Evolutionary conservation across 1,140 invertebrate genomes (phyloP).

Genomic region (Meloidogyne exigua): DNA sequence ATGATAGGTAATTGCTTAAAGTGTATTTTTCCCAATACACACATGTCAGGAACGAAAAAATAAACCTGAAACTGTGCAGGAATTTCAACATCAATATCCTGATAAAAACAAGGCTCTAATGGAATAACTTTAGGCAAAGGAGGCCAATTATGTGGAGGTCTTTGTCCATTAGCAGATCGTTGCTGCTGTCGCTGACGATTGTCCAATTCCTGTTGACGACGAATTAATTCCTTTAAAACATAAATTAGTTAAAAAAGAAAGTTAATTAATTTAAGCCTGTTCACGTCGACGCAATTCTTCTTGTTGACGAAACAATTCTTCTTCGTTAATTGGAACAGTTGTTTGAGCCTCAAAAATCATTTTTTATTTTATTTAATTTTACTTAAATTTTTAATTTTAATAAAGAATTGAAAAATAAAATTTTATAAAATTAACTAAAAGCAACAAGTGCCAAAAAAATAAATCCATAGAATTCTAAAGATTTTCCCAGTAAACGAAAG

Average conservation of each 20-base stretch:
- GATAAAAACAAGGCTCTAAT: slow-evolving; percentile 93
- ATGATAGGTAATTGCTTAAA: too few species aligned
- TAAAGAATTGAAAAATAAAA: neutral
- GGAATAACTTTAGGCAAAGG: slow-evolving; percentile 85
- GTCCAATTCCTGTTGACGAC: slow-evolving; percentile 62
- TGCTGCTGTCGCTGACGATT: slow-evolving; percentile 30
- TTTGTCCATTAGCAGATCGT: neutral
- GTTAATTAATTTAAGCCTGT: slow-evolving; percentile 23
- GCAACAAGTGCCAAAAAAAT: neutral
- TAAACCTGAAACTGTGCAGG: slow-evolving; percentile 78
- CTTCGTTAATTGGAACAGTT: slow-evolving; percentile 37
- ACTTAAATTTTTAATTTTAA: neutral
- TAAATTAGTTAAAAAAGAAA: neutral
- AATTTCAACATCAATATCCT: slow-evolving; percentile 97
- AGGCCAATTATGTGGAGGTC: slow-evolving; percentile 79
- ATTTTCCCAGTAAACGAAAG: neutral
- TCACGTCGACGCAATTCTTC: slow-evolving; percentile 58
- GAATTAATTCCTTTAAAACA: slow-evolving; percentile 43
- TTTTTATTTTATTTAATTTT: neutral
- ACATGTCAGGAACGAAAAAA: too few species aligned
- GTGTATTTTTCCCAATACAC: too few species aligned
- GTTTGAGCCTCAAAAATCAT: slow-evolving; percentile 23
- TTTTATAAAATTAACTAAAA: neutral
- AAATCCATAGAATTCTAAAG: neutral
- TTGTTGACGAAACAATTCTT: slow-evolving; percentile 62